phyloP scores from a whole-genome alignment of 23 tunicate genomes.

The Diplosoma virens region DNA sequence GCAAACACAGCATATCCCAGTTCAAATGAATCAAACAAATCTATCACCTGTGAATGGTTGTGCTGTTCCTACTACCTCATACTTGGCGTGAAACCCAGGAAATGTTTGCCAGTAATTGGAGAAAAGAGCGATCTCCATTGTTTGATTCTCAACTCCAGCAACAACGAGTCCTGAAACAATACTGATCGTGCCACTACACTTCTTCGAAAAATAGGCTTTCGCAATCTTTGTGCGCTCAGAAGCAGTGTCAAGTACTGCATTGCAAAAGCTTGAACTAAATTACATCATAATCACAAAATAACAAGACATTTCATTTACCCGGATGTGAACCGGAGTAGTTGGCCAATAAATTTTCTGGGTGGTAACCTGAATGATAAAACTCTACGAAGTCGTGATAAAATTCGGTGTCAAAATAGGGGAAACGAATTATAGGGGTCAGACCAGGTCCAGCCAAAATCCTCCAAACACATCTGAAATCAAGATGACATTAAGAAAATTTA shows the following conservation, averaged over 20 bases:
- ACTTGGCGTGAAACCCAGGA: slow-evolving; percentile 65
- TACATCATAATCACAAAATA: background rate
- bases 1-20: too few species aligned
- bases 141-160: background rate
- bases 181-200: background rate
- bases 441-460: slow-evolving; percentile 69
- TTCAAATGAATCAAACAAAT: too few species aligned
- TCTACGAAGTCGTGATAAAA: background rate
- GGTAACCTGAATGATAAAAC: background rate
- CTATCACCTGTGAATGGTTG: slow-evolving; percentile 47
- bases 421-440: slow-evolving; percentile 39
- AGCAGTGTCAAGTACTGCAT: background rate
- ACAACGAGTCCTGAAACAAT: background rate
- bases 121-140: slow-evolving; percentile 36
- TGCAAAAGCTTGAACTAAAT: background rate
- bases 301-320: background rate
- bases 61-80: slow-evolving; percentile 35
- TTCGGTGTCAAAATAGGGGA: slow-evolving; percentile 56
- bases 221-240: background rate
- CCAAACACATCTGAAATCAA: slow-evolving; percentile 53
- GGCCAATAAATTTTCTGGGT: background rate
- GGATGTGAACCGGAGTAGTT: background rate
- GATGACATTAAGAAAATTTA: background rate
- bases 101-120: slow-evolving; percentile 28
- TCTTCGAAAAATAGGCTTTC: background rate